phyloP scores from a whole-genome alignment of 2,888 invertebrate species.

The Patella ulyssiponensis region DNA sequence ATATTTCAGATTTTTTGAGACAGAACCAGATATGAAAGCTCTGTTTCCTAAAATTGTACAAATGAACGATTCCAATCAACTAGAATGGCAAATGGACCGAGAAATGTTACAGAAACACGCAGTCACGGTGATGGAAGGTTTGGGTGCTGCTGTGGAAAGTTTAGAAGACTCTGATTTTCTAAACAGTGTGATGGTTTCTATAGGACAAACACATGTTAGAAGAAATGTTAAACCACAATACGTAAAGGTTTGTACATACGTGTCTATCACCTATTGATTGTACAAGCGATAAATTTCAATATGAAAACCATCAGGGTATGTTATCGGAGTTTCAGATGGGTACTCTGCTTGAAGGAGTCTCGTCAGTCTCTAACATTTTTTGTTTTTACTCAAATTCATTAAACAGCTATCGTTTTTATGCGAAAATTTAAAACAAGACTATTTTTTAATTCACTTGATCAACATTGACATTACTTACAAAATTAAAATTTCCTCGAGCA shows the following conservation, averaged over 20 bases:
- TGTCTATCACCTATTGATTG: no score
- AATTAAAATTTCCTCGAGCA: no score
- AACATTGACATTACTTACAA: no score
- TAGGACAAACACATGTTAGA: constrained; percentile 66
- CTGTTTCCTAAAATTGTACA: constrained; percentile 63
- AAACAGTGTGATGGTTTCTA: constrained; percentile 61
- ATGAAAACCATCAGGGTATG: no score
- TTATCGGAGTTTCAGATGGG: no score
- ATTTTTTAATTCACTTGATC: no score
- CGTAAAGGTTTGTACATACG: constrained; percentile 50
- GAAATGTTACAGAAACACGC: constrained; percentile 66
- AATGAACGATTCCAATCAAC: constrained; percentile 59
- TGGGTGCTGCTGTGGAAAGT: constrained; percentile 68
- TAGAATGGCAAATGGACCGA: constrained; percentile 62
- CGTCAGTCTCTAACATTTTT: no score
- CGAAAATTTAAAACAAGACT: no score
- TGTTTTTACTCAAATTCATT: no score
- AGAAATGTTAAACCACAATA: constrained; percentile 61
- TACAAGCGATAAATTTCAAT: no score
- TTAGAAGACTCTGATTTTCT: constrained; percentile 65
- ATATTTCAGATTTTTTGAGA: constrained; percentile 61
- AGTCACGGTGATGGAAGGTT: constrained; percentile 65
- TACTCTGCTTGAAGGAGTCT: no score
- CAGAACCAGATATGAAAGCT: constrained; percentile 60
- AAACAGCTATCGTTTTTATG: no score